Conservation (phyloP, 2,797 vertebrate species). For the Sebastes goodei region DNA sequence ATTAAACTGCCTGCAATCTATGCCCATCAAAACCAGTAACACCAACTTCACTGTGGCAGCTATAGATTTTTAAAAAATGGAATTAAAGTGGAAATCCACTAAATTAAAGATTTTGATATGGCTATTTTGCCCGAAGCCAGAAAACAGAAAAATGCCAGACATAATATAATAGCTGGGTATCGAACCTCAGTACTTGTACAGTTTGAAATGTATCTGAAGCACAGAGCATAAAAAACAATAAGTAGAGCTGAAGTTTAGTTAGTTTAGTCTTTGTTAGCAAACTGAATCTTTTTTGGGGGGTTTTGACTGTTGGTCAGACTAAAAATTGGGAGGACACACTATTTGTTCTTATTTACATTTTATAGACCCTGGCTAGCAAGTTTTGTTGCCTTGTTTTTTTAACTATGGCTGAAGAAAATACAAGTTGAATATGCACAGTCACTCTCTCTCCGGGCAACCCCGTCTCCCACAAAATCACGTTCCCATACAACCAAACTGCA, state of each 20-base stretch:
- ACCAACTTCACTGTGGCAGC: slow-evolving; percentile 8
- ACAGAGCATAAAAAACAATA: background rate
- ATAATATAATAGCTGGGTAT: no score
- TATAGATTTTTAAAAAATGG: background rate
- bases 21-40: slow-evolving; percentile 23
- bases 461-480: no score
- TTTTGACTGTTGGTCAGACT: background rate
- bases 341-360: no score
- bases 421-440: no score
- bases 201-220: background rate
- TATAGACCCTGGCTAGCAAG: no score
- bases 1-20: slow-evolving; percentile 40
- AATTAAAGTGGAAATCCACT: slow-evolving; percentile 8
- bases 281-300: background rate
- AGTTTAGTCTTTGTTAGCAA: no score
- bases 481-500: no score
- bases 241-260: background rate
- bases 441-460: no score
- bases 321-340: background rate
- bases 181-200: background rate
- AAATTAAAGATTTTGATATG: background rate
- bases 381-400: no score
- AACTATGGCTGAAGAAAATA: no score
- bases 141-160: background rate
- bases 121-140: background rate